phyloP scores from a whole-genome alignment of 2,888 invertebrate species.

The Lasioglossum lativentre region DNA sequence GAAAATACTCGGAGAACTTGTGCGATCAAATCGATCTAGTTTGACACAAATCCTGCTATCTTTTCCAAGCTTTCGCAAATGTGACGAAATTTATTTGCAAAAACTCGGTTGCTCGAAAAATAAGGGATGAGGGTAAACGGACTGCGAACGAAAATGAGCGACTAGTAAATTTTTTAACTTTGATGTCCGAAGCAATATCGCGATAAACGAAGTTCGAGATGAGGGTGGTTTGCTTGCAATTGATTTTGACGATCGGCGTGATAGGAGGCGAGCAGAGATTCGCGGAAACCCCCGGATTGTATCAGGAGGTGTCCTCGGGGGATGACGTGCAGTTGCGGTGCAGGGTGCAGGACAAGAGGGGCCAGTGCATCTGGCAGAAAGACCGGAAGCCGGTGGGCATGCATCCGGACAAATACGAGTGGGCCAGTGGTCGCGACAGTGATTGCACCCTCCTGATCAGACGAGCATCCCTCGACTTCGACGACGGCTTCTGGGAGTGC shows the following conservation, averaged over 20 bases:
- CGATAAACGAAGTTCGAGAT: not conserved
- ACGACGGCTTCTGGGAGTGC: slow-evolving; percentile 97
- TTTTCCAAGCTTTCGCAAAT: not conserved
- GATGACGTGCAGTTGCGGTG: slow-evolving; percentile 93
- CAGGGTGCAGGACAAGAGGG: slow-evolving; percentile 93
- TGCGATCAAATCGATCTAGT: not conserved
- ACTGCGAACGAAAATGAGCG: not conserved
- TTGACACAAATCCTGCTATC: not conserved
- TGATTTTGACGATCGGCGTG: not conserved
- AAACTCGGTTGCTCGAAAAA: not conserved
- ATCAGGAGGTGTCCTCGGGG: slow-evolving; percentile 95
- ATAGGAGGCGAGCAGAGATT: slow-evolving; percentile 89
- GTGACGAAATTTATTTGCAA: not conserved
- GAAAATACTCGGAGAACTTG: not conserved
- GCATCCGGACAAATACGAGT: slow-evolving; percentile 95
- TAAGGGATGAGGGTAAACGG: not conserved
- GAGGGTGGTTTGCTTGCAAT: not conserved
- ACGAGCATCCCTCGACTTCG: slow-evolving; percentile 93
- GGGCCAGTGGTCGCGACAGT: slow-evolving; percentile 89
- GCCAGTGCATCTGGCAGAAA: slow-evolving; percentile 96
- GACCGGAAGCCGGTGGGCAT: slow-evolving; percentile 96
- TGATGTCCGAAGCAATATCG: not conserved
- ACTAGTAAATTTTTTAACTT: not conserved
- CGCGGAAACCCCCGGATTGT: slow-evolving; percentile 91
- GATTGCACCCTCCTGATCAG: slow-evolving; percentile 95